These are phyloP conservation scores for Olivierus martensii DNA, from an alignment of 1,140 invertebrate genomes.

Conservation along the genomic window DNA sequence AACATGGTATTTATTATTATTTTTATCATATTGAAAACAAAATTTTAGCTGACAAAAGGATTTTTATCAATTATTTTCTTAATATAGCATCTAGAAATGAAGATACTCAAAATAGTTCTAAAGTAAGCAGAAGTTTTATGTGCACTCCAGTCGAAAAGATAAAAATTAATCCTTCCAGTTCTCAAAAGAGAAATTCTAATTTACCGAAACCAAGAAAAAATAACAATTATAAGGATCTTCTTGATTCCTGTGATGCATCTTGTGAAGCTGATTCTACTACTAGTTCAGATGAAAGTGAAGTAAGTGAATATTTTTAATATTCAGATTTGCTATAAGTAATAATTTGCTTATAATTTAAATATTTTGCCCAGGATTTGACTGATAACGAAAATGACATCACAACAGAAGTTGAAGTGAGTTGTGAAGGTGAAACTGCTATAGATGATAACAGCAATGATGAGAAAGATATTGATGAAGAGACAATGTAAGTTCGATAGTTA, in stretches of 20 bases:
- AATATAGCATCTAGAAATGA: conserved; percentile 12
- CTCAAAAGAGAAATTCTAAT: conserved; percentile 2
- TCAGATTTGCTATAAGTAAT: neutral
- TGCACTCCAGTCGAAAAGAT: conserved; percentile 4
- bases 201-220: neutral
- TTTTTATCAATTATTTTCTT: conserved; percentile 6
- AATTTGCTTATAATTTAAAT: neutral
- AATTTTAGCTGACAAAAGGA: too few species aligned
- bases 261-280: conserved; percentile 15
- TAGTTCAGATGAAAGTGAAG: conserved; percentile 12
- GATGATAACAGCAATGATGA: conserved; percentile 49
- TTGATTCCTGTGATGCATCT: conserved; percentile 17
- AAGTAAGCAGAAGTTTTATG: neutral
- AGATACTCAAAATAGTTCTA: neutral
- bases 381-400: conserved; percentile 39
- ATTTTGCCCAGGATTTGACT: conserved; percentile 44
- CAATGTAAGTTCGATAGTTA: conserved; percentile 39
- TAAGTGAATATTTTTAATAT: conserved; percentile 1
- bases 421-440: conserved; percentile 24
- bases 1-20: too few species aligned
- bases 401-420: conserved; percentile 3
- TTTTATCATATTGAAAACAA: too few species aligned
- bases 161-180: neutral
- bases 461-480: conserved; percentile 68
- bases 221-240: conserved; percentile 5